A percentile compares a stretch with the other conserved stretches of the same genome.
These are phyloP conservation scores for Petromus typicus DNA, from an alignment of 2,113 vertebrate genomes.

Conservation along the genomic window DNA sequence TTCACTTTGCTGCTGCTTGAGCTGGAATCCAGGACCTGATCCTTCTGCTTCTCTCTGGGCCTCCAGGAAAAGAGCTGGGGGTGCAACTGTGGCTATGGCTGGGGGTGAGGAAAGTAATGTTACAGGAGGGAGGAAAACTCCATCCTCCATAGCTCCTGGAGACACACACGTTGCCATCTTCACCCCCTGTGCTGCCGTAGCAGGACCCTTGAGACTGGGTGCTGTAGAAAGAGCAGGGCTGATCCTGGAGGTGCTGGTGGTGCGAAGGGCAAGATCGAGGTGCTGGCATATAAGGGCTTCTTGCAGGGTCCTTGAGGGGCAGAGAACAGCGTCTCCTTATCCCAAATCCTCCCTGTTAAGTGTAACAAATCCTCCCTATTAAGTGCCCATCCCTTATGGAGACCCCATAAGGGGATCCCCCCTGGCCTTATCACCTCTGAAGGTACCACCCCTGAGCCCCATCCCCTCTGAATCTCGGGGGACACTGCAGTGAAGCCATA, in stretches of 20 bases:
- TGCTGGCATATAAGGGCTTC: not conserved
- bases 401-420: not conserved
- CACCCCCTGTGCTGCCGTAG: not conserved
- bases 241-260: not conserved
- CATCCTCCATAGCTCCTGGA: not conserved
- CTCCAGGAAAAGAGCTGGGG: not conserved
- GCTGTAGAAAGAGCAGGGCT: not conserved
- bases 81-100: not conserved
- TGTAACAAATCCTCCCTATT: not conserved
- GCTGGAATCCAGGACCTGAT: not conserved
- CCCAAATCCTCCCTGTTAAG: not conserved
- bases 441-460: not conserved
- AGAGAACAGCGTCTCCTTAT: not conserved
- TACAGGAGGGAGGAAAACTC: not conserved
- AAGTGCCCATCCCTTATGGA: too few species aligned
- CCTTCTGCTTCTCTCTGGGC: not conserved
- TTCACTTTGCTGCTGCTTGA: not conserved
- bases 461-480: not conserved
- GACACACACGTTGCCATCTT: not conserved
- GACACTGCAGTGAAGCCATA: not conserved
- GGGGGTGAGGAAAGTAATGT: not conserved
- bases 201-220: not conserved
- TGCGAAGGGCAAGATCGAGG: not conserved
- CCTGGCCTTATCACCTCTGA: not conserved
- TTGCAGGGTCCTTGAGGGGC: not conserved